Evolutionary conservation across 2,113 vertebrate species (phyloP).

Genomic region (Prinia subflava): DNA sequence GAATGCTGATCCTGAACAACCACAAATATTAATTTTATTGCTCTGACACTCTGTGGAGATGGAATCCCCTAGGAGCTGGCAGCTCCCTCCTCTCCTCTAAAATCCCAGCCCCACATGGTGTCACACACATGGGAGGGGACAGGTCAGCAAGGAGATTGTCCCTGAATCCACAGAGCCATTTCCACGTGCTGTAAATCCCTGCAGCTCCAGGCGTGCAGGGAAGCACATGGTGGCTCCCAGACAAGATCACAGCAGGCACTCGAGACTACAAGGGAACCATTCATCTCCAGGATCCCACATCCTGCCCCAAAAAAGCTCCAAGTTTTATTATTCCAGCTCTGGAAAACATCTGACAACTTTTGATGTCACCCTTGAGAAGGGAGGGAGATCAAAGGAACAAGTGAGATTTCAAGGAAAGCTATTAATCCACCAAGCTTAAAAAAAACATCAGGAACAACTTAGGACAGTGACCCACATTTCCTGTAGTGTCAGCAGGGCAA

Average conservation of each 20-base stretch:
- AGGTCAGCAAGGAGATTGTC: not conserved
- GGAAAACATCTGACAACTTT: constrained; percentile 32
- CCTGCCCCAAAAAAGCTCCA: not conserved
- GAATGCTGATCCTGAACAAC: not conserved
- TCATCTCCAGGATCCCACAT: constrained; percentile 28
- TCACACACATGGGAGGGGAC: not conserved
- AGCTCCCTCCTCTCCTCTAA: not conserved
- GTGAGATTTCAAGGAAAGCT: not conserved
- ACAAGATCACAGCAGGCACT: constrained; percentile 22
- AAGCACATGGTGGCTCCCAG: constrained; percentile 5
- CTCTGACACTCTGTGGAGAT: not conserved
- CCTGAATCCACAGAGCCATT: not conserved
- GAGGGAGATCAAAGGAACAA: constrained; percentile 35
- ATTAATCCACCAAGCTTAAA: not conserved
- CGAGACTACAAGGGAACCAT: constrained; percentile 8
- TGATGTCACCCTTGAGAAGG: constrained; percentile 36
- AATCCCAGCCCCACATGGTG: not conserved
- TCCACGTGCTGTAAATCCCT: not conserved
- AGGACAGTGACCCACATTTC: not conserved
- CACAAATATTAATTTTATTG: fast-evolving
- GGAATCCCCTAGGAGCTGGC: not conserved
- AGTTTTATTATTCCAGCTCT: constrained; percentile 19
- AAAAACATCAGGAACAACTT: not conserved
- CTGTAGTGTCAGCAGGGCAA: not conserved
- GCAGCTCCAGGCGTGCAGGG: not conserved